A percentile compares a stretch with the other conserved stretches of the same genome.
These are phyloP conservation scores for Carcharodon carcharias DNA, from an alignment of 2,797 vertebrate genomes.

Conservation along the genomic window DNA sequence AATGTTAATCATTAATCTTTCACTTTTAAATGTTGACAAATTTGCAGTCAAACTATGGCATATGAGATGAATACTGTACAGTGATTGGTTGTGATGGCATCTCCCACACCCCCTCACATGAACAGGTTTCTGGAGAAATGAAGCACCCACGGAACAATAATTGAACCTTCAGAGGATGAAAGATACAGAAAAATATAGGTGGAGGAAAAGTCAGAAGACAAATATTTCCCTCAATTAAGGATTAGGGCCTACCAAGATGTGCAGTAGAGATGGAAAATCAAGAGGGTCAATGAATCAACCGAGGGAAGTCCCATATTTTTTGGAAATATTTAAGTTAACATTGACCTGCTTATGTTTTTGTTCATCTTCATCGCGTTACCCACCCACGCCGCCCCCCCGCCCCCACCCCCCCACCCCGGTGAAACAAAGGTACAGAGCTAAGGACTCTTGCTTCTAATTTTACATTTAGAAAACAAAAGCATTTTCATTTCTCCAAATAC, in stretches of 20 bases:
- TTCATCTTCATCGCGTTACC: background rate
- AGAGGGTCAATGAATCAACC: background rate
- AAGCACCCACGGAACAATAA: background rate
- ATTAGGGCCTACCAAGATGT: background rate
- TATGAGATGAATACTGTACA: background rate
- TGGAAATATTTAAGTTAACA: background rate
- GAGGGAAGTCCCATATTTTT: background rate
- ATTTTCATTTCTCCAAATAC: background rate
- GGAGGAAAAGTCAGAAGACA: background rate
- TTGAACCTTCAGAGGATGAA: background rate
- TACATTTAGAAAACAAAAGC: background rate
- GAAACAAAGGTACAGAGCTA: background rate
- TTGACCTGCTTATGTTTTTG: background rate
- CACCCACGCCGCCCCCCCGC: background rate
- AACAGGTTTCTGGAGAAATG: background rate
- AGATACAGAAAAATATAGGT: background rate
- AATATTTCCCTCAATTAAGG: background rate
- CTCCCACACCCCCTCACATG: background rate
- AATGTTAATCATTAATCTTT: background rate
- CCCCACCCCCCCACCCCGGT: background rate
- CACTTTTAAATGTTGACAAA: background rate
- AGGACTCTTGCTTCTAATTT: background rate
- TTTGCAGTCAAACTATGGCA: background rate
- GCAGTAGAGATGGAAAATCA: background rate
- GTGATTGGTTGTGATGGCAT: background rate